A percentile compares a stretch with the other conserved stretches of the same genome.
These are phyloP conservation scores for Nemotelus pantherinus DNA, from an alignment of 2,888 invertebrate species.

Conservation along the genomic window DNA sequence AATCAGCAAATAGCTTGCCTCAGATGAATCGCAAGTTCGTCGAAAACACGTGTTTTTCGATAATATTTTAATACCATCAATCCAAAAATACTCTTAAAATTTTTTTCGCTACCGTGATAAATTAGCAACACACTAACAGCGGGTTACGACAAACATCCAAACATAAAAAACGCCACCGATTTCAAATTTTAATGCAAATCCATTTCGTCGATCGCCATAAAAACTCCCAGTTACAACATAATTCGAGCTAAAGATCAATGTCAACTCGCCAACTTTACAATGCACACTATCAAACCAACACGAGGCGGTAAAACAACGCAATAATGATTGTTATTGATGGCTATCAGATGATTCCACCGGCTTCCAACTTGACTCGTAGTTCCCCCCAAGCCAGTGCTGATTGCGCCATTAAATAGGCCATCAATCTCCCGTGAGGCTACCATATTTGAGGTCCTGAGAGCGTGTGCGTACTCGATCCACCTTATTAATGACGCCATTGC, in stretches of 20 bases:
- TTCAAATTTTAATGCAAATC: neutral
- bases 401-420: constrained; percentile 38
- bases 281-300: neutral
- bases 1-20: too few species aligned
- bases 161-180: neutral
- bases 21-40: too few species aligned
- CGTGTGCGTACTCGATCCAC: constrained; percentile 11
- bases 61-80: too few species aligned
- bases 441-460: neutral
- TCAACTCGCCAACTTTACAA: neutral
- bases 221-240: neutral
- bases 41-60: too few species aligned
- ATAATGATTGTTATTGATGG: constrained; percentile 19
- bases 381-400: neutral
- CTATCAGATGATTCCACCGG: constrained; percentile 6
- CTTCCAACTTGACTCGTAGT: constrained; percentile 19
- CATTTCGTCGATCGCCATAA: neutral
- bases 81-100: neutral
- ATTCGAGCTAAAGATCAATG: constrained; percentile 12
- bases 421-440: constrained; percentile 23
- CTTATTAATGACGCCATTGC: constrained; percentile 36
- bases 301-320: constrained; percentile 3
- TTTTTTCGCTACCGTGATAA: neutral
- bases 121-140: neutral
- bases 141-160: neutral